Conservation (phyloP, 2,888 invertebrate species). For the Rotaria sp. region DNA sequence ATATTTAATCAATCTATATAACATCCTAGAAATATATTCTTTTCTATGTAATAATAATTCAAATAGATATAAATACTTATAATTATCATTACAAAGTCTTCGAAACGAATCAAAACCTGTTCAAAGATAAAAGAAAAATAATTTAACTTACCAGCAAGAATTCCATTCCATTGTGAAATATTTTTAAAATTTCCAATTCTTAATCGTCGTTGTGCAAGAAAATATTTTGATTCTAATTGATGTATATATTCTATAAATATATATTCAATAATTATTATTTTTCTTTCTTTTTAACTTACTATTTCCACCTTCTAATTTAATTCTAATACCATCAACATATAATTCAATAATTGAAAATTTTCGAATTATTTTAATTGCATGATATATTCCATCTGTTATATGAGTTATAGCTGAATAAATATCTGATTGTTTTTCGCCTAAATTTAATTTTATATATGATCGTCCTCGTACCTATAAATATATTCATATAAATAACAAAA, state of each 20-base stretch:
- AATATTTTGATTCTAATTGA: neutral
- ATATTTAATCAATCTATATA: too few species aligned
- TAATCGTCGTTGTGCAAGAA: neutral
- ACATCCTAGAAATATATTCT: too few species aligned
- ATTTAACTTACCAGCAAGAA: neutral
- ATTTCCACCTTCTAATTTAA: neutral
- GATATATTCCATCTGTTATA: neutral
- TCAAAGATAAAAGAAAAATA: too few species aligned
- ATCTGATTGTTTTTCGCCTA: neutral
- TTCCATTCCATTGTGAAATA: conserved; percentile 4
- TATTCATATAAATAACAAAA: neutral
- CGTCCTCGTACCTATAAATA: neutral
- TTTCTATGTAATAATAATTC: too few species aligned
- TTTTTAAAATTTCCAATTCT: neutral
- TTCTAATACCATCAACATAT: neutral
- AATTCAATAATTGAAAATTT: neutral
- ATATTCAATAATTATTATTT: neutral
- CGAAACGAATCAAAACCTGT: too few species aligned
- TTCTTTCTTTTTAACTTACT: neutral
- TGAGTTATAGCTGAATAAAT: neutral
- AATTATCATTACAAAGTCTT: too few species aligned
- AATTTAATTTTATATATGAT: conserved; percentile 23
- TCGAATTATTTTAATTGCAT: neutral
- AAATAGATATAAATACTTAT: too few species aligned
- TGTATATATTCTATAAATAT: neutral